These are phyloP conservation scores for Orchesella flavescens DNA, from an alignment of 2,888 invertebrate species.

Conservation along the genomic window DNA sequence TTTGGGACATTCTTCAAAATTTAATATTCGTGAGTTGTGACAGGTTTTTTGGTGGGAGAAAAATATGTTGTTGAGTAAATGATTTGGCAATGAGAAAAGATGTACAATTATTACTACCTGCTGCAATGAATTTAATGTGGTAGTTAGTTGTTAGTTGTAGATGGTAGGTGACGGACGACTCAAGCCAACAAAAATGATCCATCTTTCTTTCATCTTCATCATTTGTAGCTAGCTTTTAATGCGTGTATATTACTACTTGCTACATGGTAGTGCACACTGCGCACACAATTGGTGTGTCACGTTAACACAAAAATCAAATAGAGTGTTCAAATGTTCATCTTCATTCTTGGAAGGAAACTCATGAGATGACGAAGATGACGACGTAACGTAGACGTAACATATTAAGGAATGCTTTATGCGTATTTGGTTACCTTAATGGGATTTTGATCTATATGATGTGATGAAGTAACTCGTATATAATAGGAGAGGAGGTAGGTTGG, in stretches of 20 bases:
- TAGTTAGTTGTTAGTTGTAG: neutral
- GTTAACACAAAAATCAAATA: constrained; percentile 23
- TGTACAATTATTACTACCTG: neutral
- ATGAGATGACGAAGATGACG: neutral
- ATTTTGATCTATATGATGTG: neutral
- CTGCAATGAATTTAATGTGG: constrained; percentile 1
- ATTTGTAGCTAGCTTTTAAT: too few species aligned
- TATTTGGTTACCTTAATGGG: neutral
- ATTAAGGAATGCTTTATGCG: neutral
- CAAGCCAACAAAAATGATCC: neutral
- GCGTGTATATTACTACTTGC: too few species aligned
- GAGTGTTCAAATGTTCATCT: constrained; percentile 7
- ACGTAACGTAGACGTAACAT: neutral
- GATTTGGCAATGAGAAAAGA: constrained; percentile 24
- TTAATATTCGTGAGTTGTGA: neutral
- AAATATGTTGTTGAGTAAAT: neutral
- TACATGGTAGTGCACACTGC: neutral
- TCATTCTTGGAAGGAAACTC: neutral
- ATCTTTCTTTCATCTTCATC: neutral
- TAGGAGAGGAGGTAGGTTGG: too few species aligned
- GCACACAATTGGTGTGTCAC: neutral
- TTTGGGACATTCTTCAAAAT: neutral
- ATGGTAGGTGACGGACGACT: constrained; percentile 14
- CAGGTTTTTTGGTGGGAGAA: neutral
- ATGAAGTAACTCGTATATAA: too few species aligned